Evolutionary conservation across 2,797 vertebrate genomes (phyloP), one percentile per base, ranked within the genome.

Genomic region (Pterois miles): DNA sequence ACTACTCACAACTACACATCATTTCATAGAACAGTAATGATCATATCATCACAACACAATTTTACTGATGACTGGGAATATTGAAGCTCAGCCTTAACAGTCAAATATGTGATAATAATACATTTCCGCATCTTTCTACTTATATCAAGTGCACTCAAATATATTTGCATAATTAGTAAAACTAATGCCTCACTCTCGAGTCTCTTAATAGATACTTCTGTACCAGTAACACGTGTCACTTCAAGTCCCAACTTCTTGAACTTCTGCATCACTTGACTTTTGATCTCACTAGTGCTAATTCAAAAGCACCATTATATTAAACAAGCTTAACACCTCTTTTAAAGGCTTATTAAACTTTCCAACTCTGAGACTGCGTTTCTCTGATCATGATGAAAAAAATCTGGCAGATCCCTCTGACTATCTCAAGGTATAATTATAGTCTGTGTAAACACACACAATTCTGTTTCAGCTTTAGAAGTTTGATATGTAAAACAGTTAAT

Each of bases 401-500:
- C 53, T 77, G 65, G 82, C 78, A 25, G 48, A 65, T 81, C 57
- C 40, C 31, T 82, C 52, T 66, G 64, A 78, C 59, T 85, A 80
- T 71, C 52, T 68, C 43, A 50, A 66, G 43, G 67, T 83, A 12
- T 78, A 84, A 89, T 87, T 83, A 78, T 48, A 74, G 70, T 65
- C 59, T 64, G 77, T 66, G 36, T 56, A 78, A 87, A 89, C 78
- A 74, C 4, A 23, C 65, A 68, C 71, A 80, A 74, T 75, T 29
- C 29, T 73, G 65, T 76, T 64, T 69, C n/a, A 82, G 11, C 52
- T 74, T 79, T 66, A 71, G 36, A 77, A 8, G 52, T 84, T 74
- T 73, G 60, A 86, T 85, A 70, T 75, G 76, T 85, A 71, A 81
- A 86, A 78, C 80, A 84, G 88, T 48, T 70, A 80, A 82, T 58